Percentiles rank a stretch among this genome's conserved stretches.
Conservation (phyloP, 2,797 vertebrate species). For the Molossus molossus region DNA sequence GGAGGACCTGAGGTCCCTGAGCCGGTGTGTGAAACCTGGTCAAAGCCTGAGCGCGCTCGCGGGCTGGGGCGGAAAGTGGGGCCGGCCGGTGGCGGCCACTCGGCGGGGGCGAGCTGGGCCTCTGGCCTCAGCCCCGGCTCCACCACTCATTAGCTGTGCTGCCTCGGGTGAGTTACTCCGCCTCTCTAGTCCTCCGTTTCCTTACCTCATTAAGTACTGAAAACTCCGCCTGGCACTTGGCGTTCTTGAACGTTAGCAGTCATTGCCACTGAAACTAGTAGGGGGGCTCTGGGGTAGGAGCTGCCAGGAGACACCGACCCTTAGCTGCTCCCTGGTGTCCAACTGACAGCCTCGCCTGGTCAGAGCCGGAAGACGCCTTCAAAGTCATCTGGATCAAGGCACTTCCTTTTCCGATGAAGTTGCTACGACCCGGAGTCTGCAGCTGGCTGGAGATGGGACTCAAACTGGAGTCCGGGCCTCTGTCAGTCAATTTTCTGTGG, state of each 20-base stretch:
- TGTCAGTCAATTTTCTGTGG: not conserved
- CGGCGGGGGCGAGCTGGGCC: not conserved
- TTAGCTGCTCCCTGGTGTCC: not conserved
- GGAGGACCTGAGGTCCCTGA: not conserved
- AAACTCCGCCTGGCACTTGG: not conserved
- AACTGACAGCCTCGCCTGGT: not conserved
- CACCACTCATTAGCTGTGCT: not conserved
- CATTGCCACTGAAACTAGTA: not conserved
- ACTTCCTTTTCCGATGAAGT: not conserved
- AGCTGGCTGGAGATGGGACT: not conserved
- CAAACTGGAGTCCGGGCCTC: not conserved
- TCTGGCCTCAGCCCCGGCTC: not conserved
- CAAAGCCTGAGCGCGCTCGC: not conserved
- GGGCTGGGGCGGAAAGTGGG: not conserved
- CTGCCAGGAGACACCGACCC: too few relatives aligned
- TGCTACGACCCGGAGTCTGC: not conserved
- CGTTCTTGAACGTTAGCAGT: not conserved
- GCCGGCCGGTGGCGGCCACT: accelerated
- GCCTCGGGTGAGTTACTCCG: not conserved
- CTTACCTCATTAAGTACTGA: not conserved
- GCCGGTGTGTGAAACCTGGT: not conserved
- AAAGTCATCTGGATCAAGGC: not conserved
- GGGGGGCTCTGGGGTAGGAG: not conserved
- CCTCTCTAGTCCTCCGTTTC: not conserved
- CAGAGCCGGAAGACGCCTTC: not conserved